Conservation (phyloP, 2,888 invertebrate genomes). For the Seira ritae region DNA sequence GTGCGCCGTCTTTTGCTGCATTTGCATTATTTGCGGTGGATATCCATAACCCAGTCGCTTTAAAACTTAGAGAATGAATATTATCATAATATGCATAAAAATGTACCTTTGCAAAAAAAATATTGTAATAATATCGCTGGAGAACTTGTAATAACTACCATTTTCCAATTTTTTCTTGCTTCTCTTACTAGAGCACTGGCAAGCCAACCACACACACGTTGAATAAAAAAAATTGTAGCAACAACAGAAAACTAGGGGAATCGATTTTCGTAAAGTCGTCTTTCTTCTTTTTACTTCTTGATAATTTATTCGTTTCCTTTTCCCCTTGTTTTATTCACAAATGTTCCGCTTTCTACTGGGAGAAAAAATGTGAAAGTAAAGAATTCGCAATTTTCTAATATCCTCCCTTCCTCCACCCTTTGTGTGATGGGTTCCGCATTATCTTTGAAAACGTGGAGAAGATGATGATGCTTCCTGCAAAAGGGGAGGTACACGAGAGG, state of each 20-base stretch:
- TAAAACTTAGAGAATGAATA: too few relatives aligned
- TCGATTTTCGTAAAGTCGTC: slow-evolving; percentile 28
- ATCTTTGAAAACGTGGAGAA: slow-evolving; percentile 21
- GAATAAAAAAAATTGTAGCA: too few relatives aligned
- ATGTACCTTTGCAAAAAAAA: too few relatives aligned
- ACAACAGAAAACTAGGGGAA: slow-evolving; percentile 17
- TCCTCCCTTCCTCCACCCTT: background rate
- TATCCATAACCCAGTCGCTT: background rate
- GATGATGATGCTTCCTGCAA: background rate
- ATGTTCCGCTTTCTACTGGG: slow-evolving; percentile 28
- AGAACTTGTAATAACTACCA: slow-evolving; percentile 21
- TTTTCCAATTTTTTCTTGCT: too few relatives aligned
- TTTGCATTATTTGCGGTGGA: background rate
- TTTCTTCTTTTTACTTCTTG: slow-evolving; percentile 28
- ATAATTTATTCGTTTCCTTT: slow-evolving; percentile 65
- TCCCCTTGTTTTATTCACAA: slow-evolving; percentile 59
- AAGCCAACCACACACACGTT: too few relatives aligned
- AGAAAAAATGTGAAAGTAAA: too few relatives aligned
- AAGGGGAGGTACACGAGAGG: background rate
- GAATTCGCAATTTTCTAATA: background rate
- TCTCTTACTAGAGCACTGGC: too few relatives aligned
- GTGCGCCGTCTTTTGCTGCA: too few relatives aligned
- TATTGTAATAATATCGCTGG: slow-evolving; percentile 24
- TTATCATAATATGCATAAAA: too few relatives aligned
- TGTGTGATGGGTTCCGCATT: background rate